Conservation (phyloP, 2,797 vertebrate genomes). For the Podargus strigoides region DNA sequence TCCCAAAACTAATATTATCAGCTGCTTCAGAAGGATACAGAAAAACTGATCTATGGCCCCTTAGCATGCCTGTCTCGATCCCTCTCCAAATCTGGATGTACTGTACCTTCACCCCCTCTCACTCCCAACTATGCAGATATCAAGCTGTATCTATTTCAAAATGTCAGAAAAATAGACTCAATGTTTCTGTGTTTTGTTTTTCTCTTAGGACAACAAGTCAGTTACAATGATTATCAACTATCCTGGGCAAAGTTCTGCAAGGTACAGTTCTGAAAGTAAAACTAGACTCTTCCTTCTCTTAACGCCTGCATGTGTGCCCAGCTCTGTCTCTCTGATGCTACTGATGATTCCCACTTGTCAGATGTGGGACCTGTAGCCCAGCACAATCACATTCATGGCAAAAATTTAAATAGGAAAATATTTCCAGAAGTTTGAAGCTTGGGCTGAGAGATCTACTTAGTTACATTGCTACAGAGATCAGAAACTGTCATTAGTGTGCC, state of each 20-base stretch:
- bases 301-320: fast-evolving
- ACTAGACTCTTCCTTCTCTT: not conserved
- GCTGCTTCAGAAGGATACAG: not conserved
- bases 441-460: not conserved
- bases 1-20: not conserved
- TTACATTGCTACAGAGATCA: not conserved
- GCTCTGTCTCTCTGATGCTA: not conserved
- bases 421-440: not conserved
- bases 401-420: not conserved
- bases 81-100: not conserved
- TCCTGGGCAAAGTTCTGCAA: constrained; percentile 96
- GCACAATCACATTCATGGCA: not conserved
- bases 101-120: no score
- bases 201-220: constrained; percentile 80
- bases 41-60: not conserved
- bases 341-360: not conserved
- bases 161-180: not conserved
- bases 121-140: not conserved
- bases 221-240: constrained; percentile 85
- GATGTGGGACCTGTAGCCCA: not conserved
- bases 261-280: constrained; percentile 69
- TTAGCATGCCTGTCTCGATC: not conserved
- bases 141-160: not conserved
- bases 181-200: no score
- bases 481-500: not conserved